Percentiles rank a stretch among this genome's conserved stretches.
Conservation (phyloP, 1,140 invertebrate species). For the Gerris buenoi region DNA sequence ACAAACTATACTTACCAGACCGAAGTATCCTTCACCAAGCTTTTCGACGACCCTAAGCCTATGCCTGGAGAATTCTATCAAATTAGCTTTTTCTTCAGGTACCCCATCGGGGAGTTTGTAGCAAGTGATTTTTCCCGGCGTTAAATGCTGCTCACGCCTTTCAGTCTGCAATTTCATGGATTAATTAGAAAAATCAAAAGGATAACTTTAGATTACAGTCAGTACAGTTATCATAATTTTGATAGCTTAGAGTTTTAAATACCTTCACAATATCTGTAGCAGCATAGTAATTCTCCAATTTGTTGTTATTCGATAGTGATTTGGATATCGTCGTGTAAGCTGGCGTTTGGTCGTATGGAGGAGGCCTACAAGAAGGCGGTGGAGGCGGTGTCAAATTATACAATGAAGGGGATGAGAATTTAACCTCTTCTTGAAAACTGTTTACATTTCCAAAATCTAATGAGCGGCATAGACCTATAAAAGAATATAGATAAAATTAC, state of each 20-base stretch:
- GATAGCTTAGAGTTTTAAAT: slow-evolving; percentile 22
- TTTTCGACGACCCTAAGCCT: slow-evolving; percentile 68
- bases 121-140: slow-evolving; percentile 45
- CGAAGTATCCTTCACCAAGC: slow-evolving; percentile 73
- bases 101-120: slow-evolving; percentile 49
- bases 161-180: slow-evolving; percentile 37
- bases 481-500: too few relatives aligned
- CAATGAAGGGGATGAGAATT: slow-evolving; percentile 34
- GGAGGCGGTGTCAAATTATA: slow-evolving; percentile 32
- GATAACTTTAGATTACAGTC: too few relatives aligned
- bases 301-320: slow-evolving; percentile 21
- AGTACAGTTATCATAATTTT: too few relatives aligned
- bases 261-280: slow-evolving; percentile 56
- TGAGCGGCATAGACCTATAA: slow-evolving; percentile 20
- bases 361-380: slow-evolving; percentile 25
- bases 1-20: slow-evolving; percentile 64
- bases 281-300: slow-evolving; percentile 47
- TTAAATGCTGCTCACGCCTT: slow-evolving; percentile 40
- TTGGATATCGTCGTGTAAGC: slow-evolving; percentile 20
- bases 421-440: slow-evolving; percentile 35
- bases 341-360: slow-evolving; percentile 29
- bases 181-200: too few relatives aligned
- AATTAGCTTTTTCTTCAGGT: slow-evolving; percentile 39
- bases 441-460: slow-evolving; percentile 35
- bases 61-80: slow-evolving; percentile 62